Base-by-base conservation (phyloP, 2,113 vertebrate species). In the Paraplagusia blochii region DNA sequence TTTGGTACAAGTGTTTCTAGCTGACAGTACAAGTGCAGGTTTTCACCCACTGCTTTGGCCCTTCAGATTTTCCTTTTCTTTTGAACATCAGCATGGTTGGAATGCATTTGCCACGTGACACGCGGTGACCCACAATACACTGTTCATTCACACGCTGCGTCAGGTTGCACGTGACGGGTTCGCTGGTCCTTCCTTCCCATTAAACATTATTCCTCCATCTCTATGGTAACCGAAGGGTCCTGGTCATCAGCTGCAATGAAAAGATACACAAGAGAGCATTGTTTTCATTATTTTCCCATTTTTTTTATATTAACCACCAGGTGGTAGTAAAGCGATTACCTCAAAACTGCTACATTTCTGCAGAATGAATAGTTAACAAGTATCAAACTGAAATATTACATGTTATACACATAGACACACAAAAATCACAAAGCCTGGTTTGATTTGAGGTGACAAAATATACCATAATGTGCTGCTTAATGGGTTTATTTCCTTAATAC, bases 211-310 rank as follows among this genome's bases (percentile, higher is more conserved):
- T 86, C 85, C 56, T 91, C 90, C 65, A 90, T 85, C 63, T 87
- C 85, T 53, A 92, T 79, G 29, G 85, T 86, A 44, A 92, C 84
- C 44, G 85, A 90, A 9, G 84, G 77, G 43, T 85, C 88, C 15
- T 53, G 71, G 53, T 86, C 82, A 38, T 80, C 87, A 57, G 66
- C 90, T 92, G 74, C 15, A 86, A 87, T 29, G 53, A 58, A 59
- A 53, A 29, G 53, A 33, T 62, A 57, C 0, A 33, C 0, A 74
- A 35, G 3, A 29, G 6, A 29, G 22, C 22, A 29, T 29, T 29
- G 22, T 29, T 29, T 29, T 29, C 6, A 29, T 29, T 29, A 29
- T 29, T 29, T 29, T 29, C 22, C 2, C 22, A 4, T 29, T 29
- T 6, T 29, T 29, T 29, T 29, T 29, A 4, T 29, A 29, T 2